These are phyloP conservation scores for Allygus modestus DNA, from an alignment of 2,888 invertebrate genomes.

Conservation along the genomic window DNA sequence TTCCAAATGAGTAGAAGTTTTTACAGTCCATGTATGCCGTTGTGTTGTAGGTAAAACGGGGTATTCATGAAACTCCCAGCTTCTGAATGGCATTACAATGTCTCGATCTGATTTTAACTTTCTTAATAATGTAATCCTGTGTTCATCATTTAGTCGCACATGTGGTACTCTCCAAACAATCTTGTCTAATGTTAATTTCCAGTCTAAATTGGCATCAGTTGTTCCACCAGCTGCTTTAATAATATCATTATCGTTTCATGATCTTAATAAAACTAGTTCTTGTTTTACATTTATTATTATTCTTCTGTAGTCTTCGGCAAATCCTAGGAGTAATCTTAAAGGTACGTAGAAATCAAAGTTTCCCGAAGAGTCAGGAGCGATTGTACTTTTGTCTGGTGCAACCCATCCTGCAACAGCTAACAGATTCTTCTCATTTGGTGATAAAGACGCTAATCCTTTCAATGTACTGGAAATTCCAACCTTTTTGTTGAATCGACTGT, in stretches of 20 bases:
- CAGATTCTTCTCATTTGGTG: constrained; percentile 24
- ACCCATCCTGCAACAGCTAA: constrained; percentile 12
- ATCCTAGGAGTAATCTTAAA: constrained; percentile 72
- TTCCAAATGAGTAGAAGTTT: constrained; percentile 72
- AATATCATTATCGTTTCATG: constrained; percentile 71
- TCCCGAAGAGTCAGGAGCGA: constrained; percentile 65
- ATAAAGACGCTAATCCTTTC: constrained; percentile 54
- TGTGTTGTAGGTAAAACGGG: constrained; percentile 71
- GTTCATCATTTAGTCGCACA: constrained; percentile 68
- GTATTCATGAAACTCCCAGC: constrained; percentile 73
- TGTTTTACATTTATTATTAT: constrained; percentile 73
- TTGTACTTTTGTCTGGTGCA: background rate
- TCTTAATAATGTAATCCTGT: constrained; percentile 69
- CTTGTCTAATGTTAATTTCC: constrained; percentile 66
- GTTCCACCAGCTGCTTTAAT: constrained; percentile 63
- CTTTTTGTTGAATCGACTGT: constrained; percentile 58
- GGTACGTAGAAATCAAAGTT: constrained; percentile 71
- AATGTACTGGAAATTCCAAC: constrained; percentile 61
- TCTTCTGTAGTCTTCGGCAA: constrained; percentile 73
- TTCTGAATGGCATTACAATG: constrained; percentile 70
- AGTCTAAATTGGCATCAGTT: constrained; percentile 54
- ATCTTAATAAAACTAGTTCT: constrained; percentile 72
- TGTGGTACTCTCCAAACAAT: constrained; percentile 69
- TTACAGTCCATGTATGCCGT: constrained; percentile 71
- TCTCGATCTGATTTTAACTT: constrained; percentile 62